These are phyloP conservation scores for Pteruthius melanotis DNA, from an alignment of 2,113 vertebrate genomes.

Conservation along the genomic window DNA sequence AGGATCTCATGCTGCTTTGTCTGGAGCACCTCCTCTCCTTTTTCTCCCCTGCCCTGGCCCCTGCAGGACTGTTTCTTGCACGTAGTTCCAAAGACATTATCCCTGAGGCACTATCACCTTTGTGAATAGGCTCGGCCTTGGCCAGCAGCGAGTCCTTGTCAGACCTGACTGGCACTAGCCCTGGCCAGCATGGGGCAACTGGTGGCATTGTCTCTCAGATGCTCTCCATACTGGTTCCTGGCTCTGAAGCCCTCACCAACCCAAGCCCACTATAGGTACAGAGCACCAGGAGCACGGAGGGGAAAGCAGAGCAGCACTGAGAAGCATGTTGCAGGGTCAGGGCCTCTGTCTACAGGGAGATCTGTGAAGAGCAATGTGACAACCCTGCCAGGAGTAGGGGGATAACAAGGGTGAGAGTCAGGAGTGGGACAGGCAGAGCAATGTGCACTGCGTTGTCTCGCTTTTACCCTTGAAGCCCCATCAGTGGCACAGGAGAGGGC, in stretches of 20 bases:
- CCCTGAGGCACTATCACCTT: background rate
- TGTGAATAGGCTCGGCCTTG: background rate
- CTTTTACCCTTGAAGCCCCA: background rate
- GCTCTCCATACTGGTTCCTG: background rate
- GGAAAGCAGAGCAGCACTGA: background rate
- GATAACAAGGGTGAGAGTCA: background rate
- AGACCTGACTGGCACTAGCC: background rate
- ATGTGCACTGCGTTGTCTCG: background rate
- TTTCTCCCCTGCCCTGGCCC: background rate
- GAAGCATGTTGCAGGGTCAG: background rate
- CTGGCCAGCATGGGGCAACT: accelerated
- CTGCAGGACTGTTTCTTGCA: background rate
- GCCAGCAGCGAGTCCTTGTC: accelerated
- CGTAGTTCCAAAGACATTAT: background rate
- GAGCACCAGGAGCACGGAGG: background rate
- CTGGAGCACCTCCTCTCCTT: background rate
- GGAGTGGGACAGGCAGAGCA: background rate
- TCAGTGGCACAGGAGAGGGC: too few species aligned
- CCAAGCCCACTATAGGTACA: background rate
- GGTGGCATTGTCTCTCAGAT: background rate
- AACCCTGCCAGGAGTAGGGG: background rate
- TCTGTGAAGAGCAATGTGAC: background rate
- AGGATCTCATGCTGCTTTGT: background rate
- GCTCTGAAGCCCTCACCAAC: background rate
- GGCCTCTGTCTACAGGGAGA: background rate